Percentiles rank a stretch among this genome's conserved stretches.
Evolutionary conservation across 1,140 invertebrate genomes (phyloP).

Genomic region (Dreissena rostriformis): DNA sequence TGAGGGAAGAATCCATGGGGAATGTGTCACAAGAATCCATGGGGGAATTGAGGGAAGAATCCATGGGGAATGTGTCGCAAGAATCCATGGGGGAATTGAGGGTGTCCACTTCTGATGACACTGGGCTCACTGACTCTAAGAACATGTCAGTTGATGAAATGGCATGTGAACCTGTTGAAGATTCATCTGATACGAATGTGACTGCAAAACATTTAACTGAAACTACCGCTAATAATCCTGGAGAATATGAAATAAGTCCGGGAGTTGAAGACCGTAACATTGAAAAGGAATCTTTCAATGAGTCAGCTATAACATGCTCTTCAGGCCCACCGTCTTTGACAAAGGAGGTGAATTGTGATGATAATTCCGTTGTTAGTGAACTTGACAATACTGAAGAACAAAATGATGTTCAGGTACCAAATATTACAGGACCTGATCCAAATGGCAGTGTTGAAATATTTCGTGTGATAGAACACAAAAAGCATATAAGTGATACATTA

Average conservation of each 20-base stretch:
- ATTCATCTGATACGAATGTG: not conserved
- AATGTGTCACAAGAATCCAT: not conserved
- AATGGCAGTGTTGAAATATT: not conserved
- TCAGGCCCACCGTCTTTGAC: conserved; percentile 33
- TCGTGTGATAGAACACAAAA: not conserved
- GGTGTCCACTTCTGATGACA: not conserved
- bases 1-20: not conserved
- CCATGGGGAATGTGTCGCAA: not conserved
- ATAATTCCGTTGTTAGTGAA: not conserved
- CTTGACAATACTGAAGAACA: not conserved
- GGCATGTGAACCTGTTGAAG: not conserved
- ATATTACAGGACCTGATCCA: not conserved
- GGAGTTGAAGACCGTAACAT: conserved; percentile 14
- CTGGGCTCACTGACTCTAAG: not conserved
- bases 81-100: not conserved
- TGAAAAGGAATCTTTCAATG: not conserved
- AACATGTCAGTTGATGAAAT: not conserved
- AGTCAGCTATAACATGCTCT: not conserved
- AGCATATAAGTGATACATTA: not conserved
- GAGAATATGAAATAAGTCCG: not conserved
- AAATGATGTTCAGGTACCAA: not conserved
- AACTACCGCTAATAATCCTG: not conserved
- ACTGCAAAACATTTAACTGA: not conserved
- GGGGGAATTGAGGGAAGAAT: not conserved
- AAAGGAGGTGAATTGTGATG: conserved; percentile 30